These are phyloP conservation scores for Thymelicus lineola DNA, from an alignment of 2,888 invertebrate genomes.

Conservation along the genomic window DNA sequence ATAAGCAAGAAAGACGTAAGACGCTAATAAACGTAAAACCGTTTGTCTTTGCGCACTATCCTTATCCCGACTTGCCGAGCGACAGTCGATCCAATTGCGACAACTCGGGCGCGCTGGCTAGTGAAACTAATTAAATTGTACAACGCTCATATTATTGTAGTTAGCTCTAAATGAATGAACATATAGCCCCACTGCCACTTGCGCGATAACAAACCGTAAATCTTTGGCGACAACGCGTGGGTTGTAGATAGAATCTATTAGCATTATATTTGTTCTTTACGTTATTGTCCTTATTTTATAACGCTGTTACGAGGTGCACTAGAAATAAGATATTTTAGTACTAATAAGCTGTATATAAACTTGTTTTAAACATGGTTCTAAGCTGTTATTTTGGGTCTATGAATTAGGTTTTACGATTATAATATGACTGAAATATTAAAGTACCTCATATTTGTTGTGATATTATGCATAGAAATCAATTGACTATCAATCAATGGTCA, in stretches of 20 bases:
- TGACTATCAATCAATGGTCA: too few species aligned
- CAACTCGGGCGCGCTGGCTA: constrained; percentile 56
- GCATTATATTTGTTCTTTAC: constrained; percentile 14
- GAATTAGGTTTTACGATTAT: too few species aligned
- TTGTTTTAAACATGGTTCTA: neutral
- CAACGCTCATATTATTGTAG: constrained; percentile 44
- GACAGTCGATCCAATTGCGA: constrained; percentile 64
- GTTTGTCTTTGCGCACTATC: constrained; percentile 49
- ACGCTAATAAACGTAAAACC: too few species aligned
- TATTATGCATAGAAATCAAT: too few species aligned
- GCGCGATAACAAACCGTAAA: constrained; percentile 21
- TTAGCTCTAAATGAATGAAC: constrained; percentile 34
- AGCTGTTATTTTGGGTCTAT: neutral
- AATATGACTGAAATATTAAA: too few species aligned
- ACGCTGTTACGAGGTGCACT: neutral
- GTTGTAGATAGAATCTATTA: constrained; percentile 17
- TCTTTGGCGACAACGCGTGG: constrained; percentile 21
- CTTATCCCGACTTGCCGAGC: constrained; percentile 50
- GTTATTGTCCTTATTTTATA: constrained; percentile 9
- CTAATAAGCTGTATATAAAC: neutral
- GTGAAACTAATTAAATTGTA: constrained; percentile 65
- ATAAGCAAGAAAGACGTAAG: too few species aligned
- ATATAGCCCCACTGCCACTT: constrained; percentile 19
- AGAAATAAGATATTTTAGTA: neutral
- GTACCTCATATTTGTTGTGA: too few species aligned